Evolutionary conservation across 2,888 invertebrate species (phyloP).

Genomic region (Caenorhabditis panamensis): DNA sequence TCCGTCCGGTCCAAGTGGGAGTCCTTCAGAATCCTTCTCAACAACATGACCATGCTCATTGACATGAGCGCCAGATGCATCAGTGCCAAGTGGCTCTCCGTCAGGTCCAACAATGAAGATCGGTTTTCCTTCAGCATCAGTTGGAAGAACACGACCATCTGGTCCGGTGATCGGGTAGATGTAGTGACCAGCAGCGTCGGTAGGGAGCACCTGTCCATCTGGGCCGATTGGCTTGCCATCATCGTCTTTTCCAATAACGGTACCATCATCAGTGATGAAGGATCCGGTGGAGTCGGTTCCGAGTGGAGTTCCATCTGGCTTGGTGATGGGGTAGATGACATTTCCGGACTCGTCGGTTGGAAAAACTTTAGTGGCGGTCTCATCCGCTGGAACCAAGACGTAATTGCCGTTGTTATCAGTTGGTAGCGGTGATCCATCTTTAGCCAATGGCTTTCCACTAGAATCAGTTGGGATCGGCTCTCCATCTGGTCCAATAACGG

Average conservation of each 20-base stretch:
- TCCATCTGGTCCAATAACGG: constrained; percentile 55
- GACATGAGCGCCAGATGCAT: constrained; percentile 41
- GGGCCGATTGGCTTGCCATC: constrained; percentile 63
- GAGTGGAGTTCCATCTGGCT: constrained; percentile 64
- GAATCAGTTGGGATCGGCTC: constrained; percentile 59
- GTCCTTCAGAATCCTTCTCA: constrained; percentile 63
- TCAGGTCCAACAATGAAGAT: constrained; percentile 15
- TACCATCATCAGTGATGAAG: constrained; percentile 61
- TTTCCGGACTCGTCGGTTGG: constrained; percentile 27
- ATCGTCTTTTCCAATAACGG: constrained; percentile 47
- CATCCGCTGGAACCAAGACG: constrained; percentile 38
- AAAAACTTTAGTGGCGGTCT: neutral
- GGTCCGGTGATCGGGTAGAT: constrained; percentile 34
- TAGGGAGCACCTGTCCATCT: constrained; percentile 53
- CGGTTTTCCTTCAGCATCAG: constrained; percentile 42
- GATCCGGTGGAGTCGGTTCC: constrained; percentile 63
- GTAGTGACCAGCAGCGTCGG: constrained; percentile 44
- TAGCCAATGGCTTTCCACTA: constrained; percentile 28
- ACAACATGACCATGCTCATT: constrained; percentile 52
- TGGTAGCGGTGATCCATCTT: constrained; percentile 62
- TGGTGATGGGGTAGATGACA: constrained; percentile 38
- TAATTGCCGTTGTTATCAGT: constrained; percentile 64
- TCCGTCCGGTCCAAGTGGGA: constrained; percentile 59
- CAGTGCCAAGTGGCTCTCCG: constrained; percentile 44
- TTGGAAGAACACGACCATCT: constrained; percentile 50